Evolutionary conservation across 2,888 invertebrate species (phyloP).

Genomic region (Tipula lateralis): DNA sequence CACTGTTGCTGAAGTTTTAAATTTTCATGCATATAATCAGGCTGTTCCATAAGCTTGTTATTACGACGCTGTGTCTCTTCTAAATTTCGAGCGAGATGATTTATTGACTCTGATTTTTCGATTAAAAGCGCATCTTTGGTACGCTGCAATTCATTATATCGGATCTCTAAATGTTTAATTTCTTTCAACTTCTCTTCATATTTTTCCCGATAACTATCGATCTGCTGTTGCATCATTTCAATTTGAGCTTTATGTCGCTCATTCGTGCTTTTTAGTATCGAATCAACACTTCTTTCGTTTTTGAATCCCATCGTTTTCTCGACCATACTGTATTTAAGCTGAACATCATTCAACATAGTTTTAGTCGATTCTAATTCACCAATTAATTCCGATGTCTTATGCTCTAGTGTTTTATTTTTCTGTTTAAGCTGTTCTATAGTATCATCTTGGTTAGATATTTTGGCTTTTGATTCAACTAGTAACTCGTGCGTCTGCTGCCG

Average conservation of each 20-base stretch:
- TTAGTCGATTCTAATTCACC: conserved; percentile 55
- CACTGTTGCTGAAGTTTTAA: conserved; percentile 42
- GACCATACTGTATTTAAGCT: conserved; percentile 47
- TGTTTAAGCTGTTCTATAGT: conserved; percentile 41
- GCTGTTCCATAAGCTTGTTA: conserved; percentile 43
- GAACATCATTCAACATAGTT: conserved; percentile 51
- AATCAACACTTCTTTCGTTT: conserved; percentile 43
- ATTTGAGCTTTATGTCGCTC: conserved; percentile 51
- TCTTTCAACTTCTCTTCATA: conserved; percentile 52
- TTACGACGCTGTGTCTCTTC: conserved; percentile 56
- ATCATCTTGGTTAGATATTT: conserved; percentile 45
- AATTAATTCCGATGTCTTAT: conserved; percentile 52
- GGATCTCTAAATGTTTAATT: conserved; percentile 52
- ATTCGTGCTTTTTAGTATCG: conserved; percentile 49
- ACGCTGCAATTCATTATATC: conserved; percentile 55
- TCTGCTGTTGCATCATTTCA: conserved; percentile 51
- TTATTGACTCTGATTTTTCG: conserved; percentile 60
- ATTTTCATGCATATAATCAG: conserved; percentile 43
- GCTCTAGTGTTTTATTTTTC: conserved; percentile 40
- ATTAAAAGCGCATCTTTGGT: conserved; percentile 58
- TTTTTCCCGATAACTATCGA: conserved; percentile 48
- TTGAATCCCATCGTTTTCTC: conserved; percentile 42
- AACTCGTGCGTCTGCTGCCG: conserved; percentile 60
- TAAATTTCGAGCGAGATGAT: conserved; percentile 56
- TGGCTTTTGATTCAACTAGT: conserved; percentile 51